A percentile compares a stretch with the other conserved stretches of the same genome.
Evolutionary conservation across 2,797 vertebrate genomes (phyloP).

Genomic region (Notolabrus celidotus): DNA sequence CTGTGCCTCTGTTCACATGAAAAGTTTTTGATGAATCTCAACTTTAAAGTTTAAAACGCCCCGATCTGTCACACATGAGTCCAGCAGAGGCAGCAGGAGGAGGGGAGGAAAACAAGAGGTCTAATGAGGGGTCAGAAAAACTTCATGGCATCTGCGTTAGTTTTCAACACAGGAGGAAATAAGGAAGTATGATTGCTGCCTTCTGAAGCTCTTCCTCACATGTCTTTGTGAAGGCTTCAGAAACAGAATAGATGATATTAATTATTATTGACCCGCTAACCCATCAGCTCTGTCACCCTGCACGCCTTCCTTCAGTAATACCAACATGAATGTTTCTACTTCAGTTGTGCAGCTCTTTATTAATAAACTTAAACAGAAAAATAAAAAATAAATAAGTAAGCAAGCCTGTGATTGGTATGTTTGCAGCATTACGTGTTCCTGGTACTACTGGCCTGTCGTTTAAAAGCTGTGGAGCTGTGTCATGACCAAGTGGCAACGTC

Average conservation of each 20-base stretch:
- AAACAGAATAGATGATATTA: too few relatives aligned
- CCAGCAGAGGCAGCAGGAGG: conserved; percentile 1
- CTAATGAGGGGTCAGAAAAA: conserved; percentile 1
- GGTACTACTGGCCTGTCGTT: too few relatives aligned
- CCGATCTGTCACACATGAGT: neutral
- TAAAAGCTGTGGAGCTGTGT: too few relatives aligned
- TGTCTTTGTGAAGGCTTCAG: too few relatives aligned
- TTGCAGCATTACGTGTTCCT: too few relatives aligned
- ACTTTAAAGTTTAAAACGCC: neutral
- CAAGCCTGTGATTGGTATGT: conserved; percentile 22
- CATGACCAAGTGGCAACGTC: too few relatives aligned
- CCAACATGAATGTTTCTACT: neutral
- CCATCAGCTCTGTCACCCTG: neutral
- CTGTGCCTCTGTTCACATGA: neutral
- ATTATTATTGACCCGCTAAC: neutral
- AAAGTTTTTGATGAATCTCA: neutral
- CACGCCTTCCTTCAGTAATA: too few relatives aligned
- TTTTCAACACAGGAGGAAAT: conserved; percentile 2
- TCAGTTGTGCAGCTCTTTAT: conserved; percentile 27
- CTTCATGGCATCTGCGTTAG: neutral
- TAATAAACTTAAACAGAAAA: conserved; percentile 23
- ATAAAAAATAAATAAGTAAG: too few relatives aligned
- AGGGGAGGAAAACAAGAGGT: neutral
- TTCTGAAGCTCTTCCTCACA: too few relatives aligned
- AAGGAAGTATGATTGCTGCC: too few relatives aligned